Conservation (phyloP, 2,888 invertebrate species). For the Coelopa pilipes region DNA sequence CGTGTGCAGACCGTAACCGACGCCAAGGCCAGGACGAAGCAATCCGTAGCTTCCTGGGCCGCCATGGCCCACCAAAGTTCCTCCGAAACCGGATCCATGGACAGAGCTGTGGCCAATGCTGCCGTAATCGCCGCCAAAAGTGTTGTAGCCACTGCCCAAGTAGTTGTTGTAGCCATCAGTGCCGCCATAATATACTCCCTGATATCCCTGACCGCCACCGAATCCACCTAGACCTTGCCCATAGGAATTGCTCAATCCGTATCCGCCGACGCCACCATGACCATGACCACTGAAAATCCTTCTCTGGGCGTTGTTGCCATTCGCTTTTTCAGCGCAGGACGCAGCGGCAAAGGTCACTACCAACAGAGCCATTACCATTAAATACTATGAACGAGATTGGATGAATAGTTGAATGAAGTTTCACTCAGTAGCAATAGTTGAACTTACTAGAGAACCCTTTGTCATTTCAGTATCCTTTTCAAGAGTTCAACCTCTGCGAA, state of each 20-base stretch:
- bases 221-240: conserved; percentile 34
- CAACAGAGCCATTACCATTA: not conserved
- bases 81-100: not conserved
- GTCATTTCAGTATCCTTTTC: not conserved
- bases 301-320: conserved; percentile 35
- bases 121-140: not conserved
- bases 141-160: conserved; percentile 1
- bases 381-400: not conserved
- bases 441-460: not conserved
- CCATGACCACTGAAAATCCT: conserved; percentile 35
- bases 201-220: conserved; percentile 6
- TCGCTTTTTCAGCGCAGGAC: not conserved
- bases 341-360: not conserved
- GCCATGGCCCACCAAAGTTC: conserved; percentile 10
- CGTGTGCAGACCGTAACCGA: not conserved
- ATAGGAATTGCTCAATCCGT: conserved; percentile 25
- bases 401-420: not conserved
- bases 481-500: not conserved
- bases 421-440: not conserved
- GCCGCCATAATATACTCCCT: conserved; percentile 17
- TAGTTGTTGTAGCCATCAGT: conserved; percentile 39
- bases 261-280: conserved; percentile 31
- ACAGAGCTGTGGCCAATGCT: not conserved
- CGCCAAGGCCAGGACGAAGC: not conserved
- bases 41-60: conserved; percentile 29